phyloP scores from a whole-genome alignment of 2,113 vertebrate genomes.

The Chiloscyllium plagiosum region DNA sequence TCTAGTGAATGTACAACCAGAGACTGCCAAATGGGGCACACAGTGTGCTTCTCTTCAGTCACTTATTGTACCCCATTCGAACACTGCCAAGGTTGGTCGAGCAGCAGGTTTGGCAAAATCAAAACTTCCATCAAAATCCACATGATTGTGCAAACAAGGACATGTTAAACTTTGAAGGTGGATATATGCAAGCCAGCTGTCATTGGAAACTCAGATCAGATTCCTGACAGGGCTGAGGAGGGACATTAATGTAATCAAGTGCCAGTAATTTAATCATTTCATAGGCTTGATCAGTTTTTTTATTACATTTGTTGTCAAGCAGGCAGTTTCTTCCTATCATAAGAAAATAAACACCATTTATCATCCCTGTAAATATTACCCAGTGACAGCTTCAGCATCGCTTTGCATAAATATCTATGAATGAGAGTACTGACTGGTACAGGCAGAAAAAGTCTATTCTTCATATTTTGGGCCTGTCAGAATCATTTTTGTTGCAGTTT shows the following conservation, averaged over 20 bases:
- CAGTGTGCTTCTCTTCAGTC: not conserved
- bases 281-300: constrained; percentile 94
- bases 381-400: constrained; percentile 73
- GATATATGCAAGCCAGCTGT: constrained; percentile 53
- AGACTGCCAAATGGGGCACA: not conserved
- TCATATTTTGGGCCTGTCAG: constrained; percentile 48
- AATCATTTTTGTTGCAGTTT: constrained; percentile 22
- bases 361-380: constrained; percentile 96
- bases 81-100: not conserved
- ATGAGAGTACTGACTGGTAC: constrained; percentile 62
- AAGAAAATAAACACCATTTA: constrained; percentile 98
- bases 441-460: constrained; percentile 62
- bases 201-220: constrained; percentile 52
- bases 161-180: constrained; percentile 59
- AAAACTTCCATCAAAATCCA: constrained; percentile 11
- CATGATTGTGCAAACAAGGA: constrained; percentile 18
- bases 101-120: not conserved
- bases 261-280: constrained; percentile 94
- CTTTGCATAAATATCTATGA: constrained; percentile 89
- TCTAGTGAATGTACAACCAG: not conserved
- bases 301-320: constrained; percentile 95
- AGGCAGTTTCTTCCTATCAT: constrained; percentile 92
- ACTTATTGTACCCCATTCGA: not conserved
- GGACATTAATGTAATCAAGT: constrained; percentile 86
- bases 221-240: constrained; percentile 59